A percentile compares a stretch with the other conserved stretches of the same genome.
These are phyloP conservation scores for Drosophila trichaetosa DNA, from an alignment of 2,888 invertebrate species.

Conservation along the genomic window DNA sequence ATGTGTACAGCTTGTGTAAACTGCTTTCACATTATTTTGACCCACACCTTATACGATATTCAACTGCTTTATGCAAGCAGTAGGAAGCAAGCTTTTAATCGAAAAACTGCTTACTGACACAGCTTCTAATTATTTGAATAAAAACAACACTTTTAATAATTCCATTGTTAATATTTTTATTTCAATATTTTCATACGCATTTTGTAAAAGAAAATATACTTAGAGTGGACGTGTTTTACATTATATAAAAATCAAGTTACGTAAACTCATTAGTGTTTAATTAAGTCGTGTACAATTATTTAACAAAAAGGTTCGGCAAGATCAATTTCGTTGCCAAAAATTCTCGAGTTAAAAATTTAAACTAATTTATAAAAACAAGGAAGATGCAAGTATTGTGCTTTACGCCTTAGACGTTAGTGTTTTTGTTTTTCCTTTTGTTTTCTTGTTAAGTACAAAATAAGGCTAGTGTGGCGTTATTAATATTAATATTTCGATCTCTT, in stretches of 20 bases:
- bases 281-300: slow-evolving; percentile 64
- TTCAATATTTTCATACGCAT: slow-evolving; percentile 59
- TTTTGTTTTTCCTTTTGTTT: slow-evolving; percentile 17
- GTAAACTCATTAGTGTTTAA: slow-evolving; percentile 43
- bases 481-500: slow-evolving; percentile 8
- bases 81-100: not conserved
- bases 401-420: slow-evolving; percentile 60
- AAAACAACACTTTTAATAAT: not conserved
- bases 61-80: slow-evolving; percentile 30
- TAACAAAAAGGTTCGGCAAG: slow-evolving; percentile 60
- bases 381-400: slow-evolving; percentile 67
- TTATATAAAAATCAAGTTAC: slow-evolving; percentile 42
- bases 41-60: slow-evolving; percentile 4
- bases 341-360: slow-evolving; percentile 53
- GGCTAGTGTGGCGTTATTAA: slow-evolving; percentile 55
- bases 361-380: slow-evolving; percentile 62
- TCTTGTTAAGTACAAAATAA: slow-evolving; percentile 73
- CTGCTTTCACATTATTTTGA: not conserved
- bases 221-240: slow-evolving; percentile 65
- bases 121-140: not conserved
- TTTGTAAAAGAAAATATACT: slow-evolving; percentile 63
- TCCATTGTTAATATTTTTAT: slow-evolving; percentile 60
- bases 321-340: slow-evolving; percentile 26
- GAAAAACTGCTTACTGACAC: not conserved
- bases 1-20: not conserved